Conservation (phyloP, 2,888 invertebrate species). For the Brenthis ino region DNA sequence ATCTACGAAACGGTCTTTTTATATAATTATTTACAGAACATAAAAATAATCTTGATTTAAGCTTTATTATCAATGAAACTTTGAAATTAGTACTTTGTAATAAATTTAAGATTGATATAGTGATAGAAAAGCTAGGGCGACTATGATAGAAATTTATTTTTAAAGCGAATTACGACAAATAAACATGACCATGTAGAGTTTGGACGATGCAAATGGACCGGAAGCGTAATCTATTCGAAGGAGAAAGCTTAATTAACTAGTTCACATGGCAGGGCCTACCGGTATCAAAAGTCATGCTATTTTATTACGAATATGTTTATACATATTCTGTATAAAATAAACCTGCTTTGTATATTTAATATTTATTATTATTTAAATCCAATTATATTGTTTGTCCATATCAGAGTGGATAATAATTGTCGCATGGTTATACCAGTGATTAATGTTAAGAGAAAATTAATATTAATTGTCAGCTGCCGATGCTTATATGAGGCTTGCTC, state of each 20-base stretch:
- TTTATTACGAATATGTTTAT: too few relatives aligned
- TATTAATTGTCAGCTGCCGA: conserved; percentile 24
- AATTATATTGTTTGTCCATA: conserved; percentile 20
- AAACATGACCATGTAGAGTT: neutral
- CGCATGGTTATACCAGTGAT: conserved; percentile 18
- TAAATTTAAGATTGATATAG: conserved; percentile 11
- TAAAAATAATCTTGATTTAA: conserved; percentile 34
- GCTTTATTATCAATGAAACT: conserved; percentile 18
- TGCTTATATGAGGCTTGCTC: conserved; percentile 20
- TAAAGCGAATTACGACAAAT: neutral
- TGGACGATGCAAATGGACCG: neutral
- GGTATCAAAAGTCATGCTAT: too few relatives aligned
- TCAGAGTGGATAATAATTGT: conserved; percentile 23
- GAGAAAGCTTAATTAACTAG: conserved; percentile 19
- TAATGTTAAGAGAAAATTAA: conserved; percentile 23
- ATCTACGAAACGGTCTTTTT: conserved; percentile 42
- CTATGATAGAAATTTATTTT: neutral
- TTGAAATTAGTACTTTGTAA: conserved; percentile 15
- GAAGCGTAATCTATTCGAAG: conserved; percentile 5
- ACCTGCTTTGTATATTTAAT: conserved; percentile 4
- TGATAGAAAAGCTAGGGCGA: neutral
- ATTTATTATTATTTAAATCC: conserved; percentile 6
- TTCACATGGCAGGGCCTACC: neutral
- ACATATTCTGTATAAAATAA: neutral
- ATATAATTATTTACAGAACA: conserved; percentile 40